Evolutionary conservation across 2,888 invertebrate genomes (phyloP).

Genomic region (Cepaea hortensis): DNA sequence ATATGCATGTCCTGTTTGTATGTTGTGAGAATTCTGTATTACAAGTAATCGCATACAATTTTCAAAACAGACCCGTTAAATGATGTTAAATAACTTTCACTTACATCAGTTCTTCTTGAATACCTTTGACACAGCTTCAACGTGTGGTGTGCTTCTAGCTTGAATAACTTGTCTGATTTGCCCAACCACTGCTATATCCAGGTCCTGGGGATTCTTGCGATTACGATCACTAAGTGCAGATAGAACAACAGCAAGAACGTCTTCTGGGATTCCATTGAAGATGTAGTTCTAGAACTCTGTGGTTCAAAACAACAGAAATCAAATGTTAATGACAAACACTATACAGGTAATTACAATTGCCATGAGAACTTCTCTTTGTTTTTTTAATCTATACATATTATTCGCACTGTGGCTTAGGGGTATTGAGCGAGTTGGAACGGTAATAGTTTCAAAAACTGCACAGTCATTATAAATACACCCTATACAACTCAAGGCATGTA

Average conservation of each 20-base stretch:
- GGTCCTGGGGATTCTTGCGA: conserved; percentile 53
- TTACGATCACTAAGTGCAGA: conserved; percentile 44
- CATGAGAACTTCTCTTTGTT: too few species aligned
- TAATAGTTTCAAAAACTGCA: too few species aligned
- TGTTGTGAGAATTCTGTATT: too few species aligned
- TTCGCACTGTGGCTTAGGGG: too few species aligned
- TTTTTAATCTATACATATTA: too few species aligned
- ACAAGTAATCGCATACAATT: background rate
- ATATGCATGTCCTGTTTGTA: too few species aligned
- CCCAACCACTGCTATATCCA: conserved; percentile 54
- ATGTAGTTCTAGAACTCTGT: conserved; percentile 57
- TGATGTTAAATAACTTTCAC: background rate
- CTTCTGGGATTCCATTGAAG: conserved; percentile 49
- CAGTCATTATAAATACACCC: too few species aligned
- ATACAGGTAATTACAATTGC: too few species aligned
- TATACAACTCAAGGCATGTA: too few species aligned
- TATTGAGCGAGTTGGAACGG: too few species aligned
- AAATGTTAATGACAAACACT: too few species aligned
- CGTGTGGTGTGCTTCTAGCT: conserved; percentile 34
- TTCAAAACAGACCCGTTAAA: background rate
- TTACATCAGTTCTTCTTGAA: conserved; percentile 59
- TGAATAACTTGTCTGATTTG: conserved; percentile 52
- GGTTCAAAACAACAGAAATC: background rate
- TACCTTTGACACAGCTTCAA: conserved; percentile 49
- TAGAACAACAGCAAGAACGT: conserved; percentile 60